Base-by-base conservation (phyloP, 2,113 vertebrate genomes). In the Lampris megalopsis region DNA sequence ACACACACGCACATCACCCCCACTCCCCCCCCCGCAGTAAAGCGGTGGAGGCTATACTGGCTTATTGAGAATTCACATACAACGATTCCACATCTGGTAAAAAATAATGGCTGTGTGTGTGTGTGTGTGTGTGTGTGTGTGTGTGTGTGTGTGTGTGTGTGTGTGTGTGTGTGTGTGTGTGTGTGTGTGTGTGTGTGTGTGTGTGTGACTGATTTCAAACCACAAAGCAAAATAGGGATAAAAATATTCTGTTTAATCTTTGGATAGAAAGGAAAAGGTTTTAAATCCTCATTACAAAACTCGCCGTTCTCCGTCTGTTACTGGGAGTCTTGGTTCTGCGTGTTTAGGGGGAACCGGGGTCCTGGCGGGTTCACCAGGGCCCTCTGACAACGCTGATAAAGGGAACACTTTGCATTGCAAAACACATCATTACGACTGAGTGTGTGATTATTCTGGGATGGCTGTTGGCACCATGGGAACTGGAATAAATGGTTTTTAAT, bases 361-460 rank as follows among this genome's bases (percentile, higher is more conserved):
- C 9, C 43, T 4, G 65, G 58, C 50, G 64, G 59, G 69, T 77
- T 52, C 58, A 69, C 69, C 68, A 56, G 60, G 71, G 73, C 64
- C 68, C 61, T 82, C 75, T 69, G 65, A 87, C 77, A 71, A 24
- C 24, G 24, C 24, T 24, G 24, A 24, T 24, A 24, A 24, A 24
- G 24, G 24, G 24, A 85, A 79, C 71, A 65, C 82, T 92, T 92
- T 92, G 85, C 84, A 79, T 90, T 91, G 89, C 89, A 92, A 93
- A 93, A 89, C 48, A 43, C 69, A 82, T 92, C 85, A 83, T 90
- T 91, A 88, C 81, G 75, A 79, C 82, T 77, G 88, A 81, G 68
- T 82, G 62, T 76, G 76, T 87, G 72, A 87, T 89, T 88, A 88
- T 89, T 88, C 81, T 79, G 68, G 47, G 59, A 78, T 72, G 61